Base-by-base conservation (phyloP, 2,888 invertebrate genomes). In the Apotomis capreana region DNA sequence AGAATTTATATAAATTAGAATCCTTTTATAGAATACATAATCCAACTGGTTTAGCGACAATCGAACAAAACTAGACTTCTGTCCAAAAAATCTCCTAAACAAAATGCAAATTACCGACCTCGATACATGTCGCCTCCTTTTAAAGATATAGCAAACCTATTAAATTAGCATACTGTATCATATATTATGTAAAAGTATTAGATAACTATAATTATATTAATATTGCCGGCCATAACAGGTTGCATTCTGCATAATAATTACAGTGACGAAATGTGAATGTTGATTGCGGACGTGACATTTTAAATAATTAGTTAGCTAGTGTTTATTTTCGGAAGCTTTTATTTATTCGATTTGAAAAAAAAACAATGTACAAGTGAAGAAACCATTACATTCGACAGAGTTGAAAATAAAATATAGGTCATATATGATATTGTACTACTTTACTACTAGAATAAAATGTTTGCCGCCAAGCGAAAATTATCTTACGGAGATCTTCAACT, bases 191-290 rank as follows among this genome's bases (percentile, higher is more conserved):
- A 52, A 40, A 54, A 64, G 40, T 12, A 37, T 64, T 64, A 64
- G 64, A 55, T 64, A 64, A 64, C 40, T 10, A 64, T 40, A 37
- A 63, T 52, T 15, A 44, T 64, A 65, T 65, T 46, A 64, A 15
- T 64, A 44, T 46, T 6, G 49, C n/a, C 49, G 36, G 12, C 49
- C 49, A 36, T 57, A 67, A 58, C 57, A 8, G 49, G 13, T 57
- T 58, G 57, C 67, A n/a, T 58, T 49, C 13, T 15, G 67, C 46
- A 67, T 67, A 57, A 49, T 67, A 57, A 58, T 49, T 55, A 40
- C 40, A 0, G 65, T 55, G 8, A 63, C 63, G 13, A 46, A 6
- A 26, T n/a, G 15, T 64, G 64, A 13, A 64, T 55, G 52, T 44
- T 54, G 54, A 64, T 55, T 54, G 40, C 0, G 5, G 10, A 54